Base-by-base conservation (phyloP, 64 coral and sea anemone species). In the Hydrozoanthus tunicans region DNA sequence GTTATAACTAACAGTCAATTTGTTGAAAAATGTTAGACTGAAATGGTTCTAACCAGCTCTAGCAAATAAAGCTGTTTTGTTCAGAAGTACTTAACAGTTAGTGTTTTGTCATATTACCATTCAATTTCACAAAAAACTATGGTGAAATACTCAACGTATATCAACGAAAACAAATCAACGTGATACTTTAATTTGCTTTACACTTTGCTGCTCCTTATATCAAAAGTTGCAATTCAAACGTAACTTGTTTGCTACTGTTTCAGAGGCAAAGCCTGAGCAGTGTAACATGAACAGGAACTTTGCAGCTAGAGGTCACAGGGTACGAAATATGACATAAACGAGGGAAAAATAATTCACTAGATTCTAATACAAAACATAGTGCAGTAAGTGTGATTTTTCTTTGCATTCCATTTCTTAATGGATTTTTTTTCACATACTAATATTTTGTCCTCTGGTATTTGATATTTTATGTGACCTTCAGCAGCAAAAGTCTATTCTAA, bases 71-170 rank as follows among this genome's bases (percentile, higher is more conserved):
- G 70, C 70, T 73, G 27, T 73, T 73, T 73, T 73, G 70, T 27
- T 24, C 70, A 73, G 70, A 73, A 73, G 26, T 73, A 73, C 70
- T 74, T 24, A 74, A 43, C 23, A 74, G 32, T 74, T 74, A 74
- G 23, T 74, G 71, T 74, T 74, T 74, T 24, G 89, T 91, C 77
- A 80, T 91, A 67, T 43, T 68, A 91, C 89, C 89, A 80, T 70
- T 79, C 89, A 32, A 74, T 74, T 74, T 74, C 71, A 74, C 71
- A 74, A 74, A 74, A 32, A 72, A 72, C 7, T 72, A 24, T 72
- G 1, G 17, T 72, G 15, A 72, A 24, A 24, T 1, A 24, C 69
- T 26, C 15, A 24, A 72, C n/a, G 24, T 72, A 24, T 72, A 72
- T 72, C 15, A 72, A 17, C 24, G 7, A 15, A 78, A 78, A 9